Percentiles rank a stretch among this genome's conserved stretches.
phyloP scores from a whole-genome alignment of 2,888 invertebrate genomes.

The Ormia ochracea region DNA sequence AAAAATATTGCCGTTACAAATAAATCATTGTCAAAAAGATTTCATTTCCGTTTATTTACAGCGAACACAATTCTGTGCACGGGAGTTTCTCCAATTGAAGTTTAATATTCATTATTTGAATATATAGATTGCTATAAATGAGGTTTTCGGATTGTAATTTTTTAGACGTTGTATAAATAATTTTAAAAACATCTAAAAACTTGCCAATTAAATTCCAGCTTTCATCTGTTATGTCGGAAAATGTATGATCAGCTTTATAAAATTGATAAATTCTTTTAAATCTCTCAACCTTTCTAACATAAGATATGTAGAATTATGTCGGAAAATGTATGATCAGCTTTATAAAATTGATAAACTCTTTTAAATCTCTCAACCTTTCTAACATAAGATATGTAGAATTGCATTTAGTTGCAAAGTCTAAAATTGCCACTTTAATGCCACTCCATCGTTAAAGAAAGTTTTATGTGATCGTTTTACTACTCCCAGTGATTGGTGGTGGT shows the following conservation, averaged over 20 bases:
- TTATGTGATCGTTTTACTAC: no score
- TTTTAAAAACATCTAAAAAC: slow-evolving; percentile 23
- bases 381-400: slow-evolving; percentile 42
- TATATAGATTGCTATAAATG: slow-evolving; percentile 39
- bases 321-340: slow-evolving; percentile 4
- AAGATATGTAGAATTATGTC: slow-evolving; percentile 30
- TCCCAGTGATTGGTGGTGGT: no score
- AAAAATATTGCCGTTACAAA: no score
- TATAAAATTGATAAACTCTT: slow-evolving; percentile 11
- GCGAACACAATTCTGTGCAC: no score
- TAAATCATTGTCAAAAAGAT: no score
- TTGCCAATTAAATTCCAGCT: slow-evolving; percentile 1
- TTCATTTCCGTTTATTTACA: no score
- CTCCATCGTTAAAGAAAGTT: no score
- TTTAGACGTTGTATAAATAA: slow-evolving; percentile 17
- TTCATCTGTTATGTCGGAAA: not conserved
- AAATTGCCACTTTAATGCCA: no score
- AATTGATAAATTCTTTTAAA: slow-evolving; percentile 18
- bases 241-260: not conserved
- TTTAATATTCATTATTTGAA: no score
- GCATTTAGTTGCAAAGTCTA: no score
- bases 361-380: slow-evolving; percentile 19
- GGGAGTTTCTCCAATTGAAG: no score
- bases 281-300: slow-evolving; percentile 30
- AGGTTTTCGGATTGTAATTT: slow-evolving; percentile 33